Base-by-base conservation (phyloP, 2,113 vertebrate species). In the Ciconia boyciana region DNA sequence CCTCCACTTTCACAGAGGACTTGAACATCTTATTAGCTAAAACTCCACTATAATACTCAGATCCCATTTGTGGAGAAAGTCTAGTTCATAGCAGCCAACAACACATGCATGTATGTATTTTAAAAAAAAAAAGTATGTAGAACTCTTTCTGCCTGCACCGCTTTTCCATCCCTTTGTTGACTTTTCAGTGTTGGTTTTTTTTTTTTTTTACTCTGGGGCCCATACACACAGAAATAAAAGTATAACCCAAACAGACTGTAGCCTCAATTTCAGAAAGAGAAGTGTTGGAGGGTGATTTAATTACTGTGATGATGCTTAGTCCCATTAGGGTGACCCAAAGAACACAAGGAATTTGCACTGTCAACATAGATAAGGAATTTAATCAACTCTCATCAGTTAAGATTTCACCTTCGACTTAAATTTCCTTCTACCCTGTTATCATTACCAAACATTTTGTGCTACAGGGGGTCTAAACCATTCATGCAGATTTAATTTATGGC, bases 401-500 rank as follows among this genome's bases (percentile, higher is more conserved):
- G 65, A 79, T 71, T 92, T 91, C 76, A 96, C 62, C 87, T 92
- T 96, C 6, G n/a, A 76, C 82, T 87, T 80, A 54, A 77, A 60
- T 74, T 93, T 81, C 65, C 70, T 90, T 92, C 78, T 83, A 83
- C 55, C 58, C 21, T 55, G 25, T 94, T 90, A 94, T 68, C 89
- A 51, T 57, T 46, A 68, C 62, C 75, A 90, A 95, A 66, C 51
- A 80, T 85, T 94, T 82, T 87, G 43, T 94, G 92, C 89, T 78
- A 78, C 49, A 83, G 52, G 51, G 68, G 82, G 52, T 81, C 85
- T 93, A 89, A 95, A 60, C 54, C 46, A 25, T 86, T 96, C 71
- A 57, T 76, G 71, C 36, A 93, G 90, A 96, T 93, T 87, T 93
- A 92, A 97, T 97, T 97, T 93, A 97, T 52, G 51, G 76, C 86